Evolutionary conservation across 2,797 vertebrate genomes (phyloP).

Genomic region (Scleropages formosus): DNA sequence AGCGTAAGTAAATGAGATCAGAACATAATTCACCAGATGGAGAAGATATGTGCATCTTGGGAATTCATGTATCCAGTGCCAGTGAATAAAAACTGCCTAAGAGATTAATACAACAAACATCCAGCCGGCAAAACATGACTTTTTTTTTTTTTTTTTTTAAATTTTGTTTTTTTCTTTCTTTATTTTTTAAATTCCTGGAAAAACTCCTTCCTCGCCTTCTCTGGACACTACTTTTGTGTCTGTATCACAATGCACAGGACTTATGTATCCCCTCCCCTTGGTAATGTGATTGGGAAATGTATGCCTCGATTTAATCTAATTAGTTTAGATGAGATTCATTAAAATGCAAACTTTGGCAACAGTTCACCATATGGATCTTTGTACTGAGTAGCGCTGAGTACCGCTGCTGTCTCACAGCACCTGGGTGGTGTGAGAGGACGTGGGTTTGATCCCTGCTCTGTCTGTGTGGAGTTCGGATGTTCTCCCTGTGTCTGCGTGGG

Average conservation of each 20-base stretch:
- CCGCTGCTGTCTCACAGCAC: too few relatives aligned
- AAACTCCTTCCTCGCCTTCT: neutral
- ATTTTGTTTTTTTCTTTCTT: conserved; percentile 29
- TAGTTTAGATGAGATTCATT: neutral
- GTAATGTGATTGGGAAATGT: neutral
- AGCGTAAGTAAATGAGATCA: conserved; percentile 60
- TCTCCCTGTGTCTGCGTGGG: too few relatives aligned
- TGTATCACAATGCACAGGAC: neutral
- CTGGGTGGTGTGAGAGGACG: too few relatives aligned
- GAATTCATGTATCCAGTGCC: conserved; percentile 53
- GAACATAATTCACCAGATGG: conserved; percentile 73
- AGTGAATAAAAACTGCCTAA: conserved; percentile 45
- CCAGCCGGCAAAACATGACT: conserved; percentile 47
- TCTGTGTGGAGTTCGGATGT: too few relatives aligned
- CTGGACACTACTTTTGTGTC: neutral
- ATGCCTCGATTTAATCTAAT: neutral
- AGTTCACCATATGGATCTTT: neutral
- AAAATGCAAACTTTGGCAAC: neutral
- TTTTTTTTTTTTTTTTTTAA: conserved; percentile 27
- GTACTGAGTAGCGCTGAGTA: too few relatives aligned
- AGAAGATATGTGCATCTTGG: conserved; percentile 56
- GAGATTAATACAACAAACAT: conserved; percentile 59
- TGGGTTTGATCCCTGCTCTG: too few relatives aligned
- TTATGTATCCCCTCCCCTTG: neutral
- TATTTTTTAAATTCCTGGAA: neutral